Evolutionary conservation across 1,140 invertebrate species (phyloP), one percentile per base, ranked within the genome.

Genomic region (Daktulosphaira vitifoliae): DNA sequence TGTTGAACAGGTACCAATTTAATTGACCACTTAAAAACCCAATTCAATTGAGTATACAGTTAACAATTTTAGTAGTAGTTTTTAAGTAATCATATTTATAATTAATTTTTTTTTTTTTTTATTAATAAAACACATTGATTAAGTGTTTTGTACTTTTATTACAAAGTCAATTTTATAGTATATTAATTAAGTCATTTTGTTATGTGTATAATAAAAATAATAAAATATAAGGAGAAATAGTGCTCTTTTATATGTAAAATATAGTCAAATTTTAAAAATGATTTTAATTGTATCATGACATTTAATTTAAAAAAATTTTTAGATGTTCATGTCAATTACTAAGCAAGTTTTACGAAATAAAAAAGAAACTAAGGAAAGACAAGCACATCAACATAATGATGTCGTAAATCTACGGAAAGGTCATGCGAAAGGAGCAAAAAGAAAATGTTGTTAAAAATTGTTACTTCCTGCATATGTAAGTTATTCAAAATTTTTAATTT

Each of bases 1-100:
- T 81, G 96, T 99, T 56, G 95, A 98, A 80, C 93, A 98, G 81
- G 81, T 89, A 82, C 72, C 3, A 44, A 38, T 33, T 29, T 22
- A 50, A 20, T 50, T 53, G 5, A 18, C 4, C 23, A 29, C 81
- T 85, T 80, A 74, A 75, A 53, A 75, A 75, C 69, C 22, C n/a
- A 65, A 69, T 74, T 66, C 56, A 49, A 66, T 37, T 54, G 22
- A 54, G 5, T 7, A 3, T 22, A 38, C 7, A n/a, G n/a, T n/a
- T n/a, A n/a, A n/a, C n/a, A n/a, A 39, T 9, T 39, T 9, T n/a
- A 39, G 8, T n/a, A 39, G n/a, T 39, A n/a, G 8, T n/a, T n/a
- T 39, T 8, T 39, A 39, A 39, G n/a, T 39, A 9, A n/a, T 39
- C 8, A n/a, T 8, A 13, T 33, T 37, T 16, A 9, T 20, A 7